A percentile compares a stretch with the other conserved stretches of the same genome.
Evolutionary conservation across 2,888 invertebrate species (phyloP).

Genomic region (Drosophila peninsularis): DNA sequence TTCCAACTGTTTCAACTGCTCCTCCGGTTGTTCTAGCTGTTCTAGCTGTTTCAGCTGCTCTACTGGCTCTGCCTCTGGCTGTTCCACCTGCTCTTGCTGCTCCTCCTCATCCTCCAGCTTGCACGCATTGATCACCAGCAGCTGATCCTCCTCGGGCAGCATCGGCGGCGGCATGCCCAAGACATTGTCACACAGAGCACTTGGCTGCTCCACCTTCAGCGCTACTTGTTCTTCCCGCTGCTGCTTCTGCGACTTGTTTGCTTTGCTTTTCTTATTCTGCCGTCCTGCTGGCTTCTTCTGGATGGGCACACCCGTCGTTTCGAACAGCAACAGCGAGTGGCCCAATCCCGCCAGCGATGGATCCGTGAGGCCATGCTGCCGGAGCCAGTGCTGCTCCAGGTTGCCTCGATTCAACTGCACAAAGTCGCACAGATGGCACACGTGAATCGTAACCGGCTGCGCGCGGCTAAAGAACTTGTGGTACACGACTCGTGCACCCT

Average conservation of each 20-base stretch:
- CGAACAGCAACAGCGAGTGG: constrained; percentile 48
- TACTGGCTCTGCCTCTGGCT: neutral
- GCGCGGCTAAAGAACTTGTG: neutral
- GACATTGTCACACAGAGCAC: neutral
- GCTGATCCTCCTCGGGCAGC: constrained; percentile 29
- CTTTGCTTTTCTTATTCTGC: neutral
- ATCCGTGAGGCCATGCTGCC: constrained; percentile 69
- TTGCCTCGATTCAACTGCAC: constrained; percentile 88
- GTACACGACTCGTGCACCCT: constrained; percentile 18
- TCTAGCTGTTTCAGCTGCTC: neutral
- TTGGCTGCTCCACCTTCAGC: neutral
- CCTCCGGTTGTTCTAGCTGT: neutral
- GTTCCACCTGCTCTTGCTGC: neutral
- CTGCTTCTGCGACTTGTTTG: neutral
- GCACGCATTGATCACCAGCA: constrained; percentile 59
- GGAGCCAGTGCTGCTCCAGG: constrained; percentile 87
- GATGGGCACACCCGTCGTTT: constrained; percentile 42
- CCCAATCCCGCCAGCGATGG: neutral
- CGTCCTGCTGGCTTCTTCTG: constrained; percentile 24
- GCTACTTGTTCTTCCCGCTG: neutral
- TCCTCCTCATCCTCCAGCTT: constrained; percentile 29
- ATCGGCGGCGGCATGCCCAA: constrained; percentile 37
- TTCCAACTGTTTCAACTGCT: neutral
- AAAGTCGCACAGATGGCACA: constrained; percentile 90
- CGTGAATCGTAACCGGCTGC: constrained; percentile 85